Evolutionary conservation across 2,888 invertebrate species (phyloP), one percentile per base, ranked within the genome.

Genomic region (Carterocephalus palaemon): DNA sequence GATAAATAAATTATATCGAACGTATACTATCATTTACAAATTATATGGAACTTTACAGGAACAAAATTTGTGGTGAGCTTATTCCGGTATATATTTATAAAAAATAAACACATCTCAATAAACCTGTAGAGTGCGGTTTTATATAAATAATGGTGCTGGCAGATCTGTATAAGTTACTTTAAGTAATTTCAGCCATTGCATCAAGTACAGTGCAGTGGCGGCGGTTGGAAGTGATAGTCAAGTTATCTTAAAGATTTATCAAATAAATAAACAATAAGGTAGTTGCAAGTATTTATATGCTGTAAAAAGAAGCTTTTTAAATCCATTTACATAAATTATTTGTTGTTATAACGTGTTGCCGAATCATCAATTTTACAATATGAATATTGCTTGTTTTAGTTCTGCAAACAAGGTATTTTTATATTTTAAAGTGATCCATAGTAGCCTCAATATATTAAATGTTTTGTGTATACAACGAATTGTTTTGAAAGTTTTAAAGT

Each of bases 91-190:
- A 49, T 40, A 26, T 33, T 26, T 38, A 20, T 36, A 15, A 48
- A 37, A 48, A 32, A 36, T 57, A 53, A 22, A n/a, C 31, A 31
- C 37, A 37, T 45, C 37, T 45, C 43, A 37, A 23, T 37, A 60
- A 67, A 64, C 57, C 59, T 57, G 42, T 61, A 65, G 67, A 64
- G 58, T 63, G 63, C 43, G 43, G 62, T 67, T 59, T 43, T 37
- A 36, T 63, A 59, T 58, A 64, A 60, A 64, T 67, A 59, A 62
- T 80, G 84, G 84, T 84, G 84, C 84, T 84, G 78, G 75, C 75
- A 81, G 84, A 84, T 84, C 84, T 84, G 82, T 76, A 61, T 63
- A 60, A 62, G 61, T 68, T 73, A 69, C 65, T 68, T 64, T 72
- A 66, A 66, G 66, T 56, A 54, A 53, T 50, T 47, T 53, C 54